A percentile compares a stretch with the other conserved stretches of the same genome.
Conservation (phyloP, 2,113 vertebrate species). For the Archilochus colubris region DNA sequence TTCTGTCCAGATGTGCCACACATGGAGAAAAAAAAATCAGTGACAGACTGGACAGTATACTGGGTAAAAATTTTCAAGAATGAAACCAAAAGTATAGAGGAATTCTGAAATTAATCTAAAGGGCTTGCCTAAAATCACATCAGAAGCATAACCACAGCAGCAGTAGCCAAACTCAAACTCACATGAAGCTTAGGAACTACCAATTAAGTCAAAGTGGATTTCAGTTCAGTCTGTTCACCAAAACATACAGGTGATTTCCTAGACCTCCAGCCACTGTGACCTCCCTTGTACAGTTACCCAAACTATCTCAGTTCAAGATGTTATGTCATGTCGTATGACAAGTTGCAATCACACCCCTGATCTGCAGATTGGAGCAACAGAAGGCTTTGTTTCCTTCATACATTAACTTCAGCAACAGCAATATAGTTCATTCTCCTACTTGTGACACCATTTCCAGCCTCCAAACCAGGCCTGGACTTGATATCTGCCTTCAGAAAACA, state of each 20-base stretch:
- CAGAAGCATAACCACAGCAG: neutral
- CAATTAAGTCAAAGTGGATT: neutral
- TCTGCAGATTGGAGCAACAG: neutral
- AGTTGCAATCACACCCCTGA: neutral
- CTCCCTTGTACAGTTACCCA: neutral
- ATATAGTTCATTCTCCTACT: neutral
- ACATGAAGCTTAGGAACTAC: neutral
- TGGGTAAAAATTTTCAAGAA: neutral
- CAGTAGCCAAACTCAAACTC: neutral
- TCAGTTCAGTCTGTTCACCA: neutral
- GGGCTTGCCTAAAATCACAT: neutral
- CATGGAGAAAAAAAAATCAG: neutral
- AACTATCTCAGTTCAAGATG: neutral
- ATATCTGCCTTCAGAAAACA: neutral
- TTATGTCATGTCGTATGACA: neutral
- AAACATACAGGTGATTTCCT: neutral
- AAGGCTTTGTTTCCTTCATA: neutral
- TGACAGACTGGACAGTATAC: neutral
- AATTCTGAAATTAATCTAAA: neutral
- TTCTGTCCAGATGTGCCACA: neutral
- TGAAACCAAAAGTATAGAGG: neutral
- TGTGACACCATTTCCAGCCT: neutral
- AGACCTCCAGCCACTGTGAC: fast-evolving
- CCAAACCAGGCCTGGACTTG: neutral
- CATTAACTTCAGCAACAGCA: neutral